Conservation (phyloP, 1,140 invertebrate genomes). For the Halesus radiatus region DNA sequence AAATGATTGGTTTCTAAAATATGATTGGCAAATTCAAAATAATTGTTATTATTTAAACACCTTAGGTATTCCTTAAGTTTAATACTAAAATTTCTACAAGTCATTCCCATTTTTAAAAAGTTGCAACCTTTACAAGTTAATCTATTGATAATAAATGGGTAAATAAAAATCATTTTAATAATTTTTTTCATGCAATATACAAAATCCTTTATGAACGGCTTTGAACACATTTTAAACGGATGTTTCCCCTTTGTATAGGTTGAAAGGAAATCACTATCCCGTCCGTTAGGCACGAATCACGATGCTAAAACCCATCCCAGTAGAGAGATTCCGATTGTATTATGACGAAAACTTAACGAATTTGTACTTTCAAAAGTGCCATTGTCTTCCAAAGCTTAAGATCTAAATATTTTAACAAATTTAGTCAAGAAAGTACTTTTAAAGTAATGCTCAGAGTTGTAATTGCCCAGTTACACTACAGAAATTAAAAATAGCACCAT, state of each 20-base stretch:
- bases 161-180: too few relatives aligned
- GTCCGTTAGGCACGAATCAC: conserved; percentile 41
- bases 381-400: conserved; percentile 17
- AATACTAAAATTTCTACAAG: too few relatives aligned
- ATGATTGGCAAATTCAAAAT: too few relatives aligned
- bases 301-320: conserved; percentile 40
- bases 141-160: too few relatives aligned
- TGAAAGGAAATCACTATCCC: conserved; percentile 39
- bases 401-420: conserved; percentile 27
- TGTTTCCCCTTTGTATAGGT: not conserved
- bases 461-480: not conserved
- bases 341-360: conserved; percentile 24
- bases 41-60: too few relatives aligned
- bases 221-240: too few relatives aligned
- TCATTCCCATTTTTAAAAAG: too few relatives aligned
- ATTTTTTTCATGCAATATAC: too few relatives aligned
- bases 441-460: not conserved
- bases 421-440: not conserved
- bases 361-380: conserved; percentile 12
- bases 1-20: too few relatives aligned
- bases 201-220: too few relatives aligned
- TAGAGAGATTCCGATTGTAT: conserved; percentile 34
- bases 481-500: not conserved
- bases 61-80: too few relatives aligned
- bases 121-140: too few relatives aligned